Evolutionary conservation across 2,797 vertebrate genomes (phyloP).

Genomic region (Danio choprae): DNA sequence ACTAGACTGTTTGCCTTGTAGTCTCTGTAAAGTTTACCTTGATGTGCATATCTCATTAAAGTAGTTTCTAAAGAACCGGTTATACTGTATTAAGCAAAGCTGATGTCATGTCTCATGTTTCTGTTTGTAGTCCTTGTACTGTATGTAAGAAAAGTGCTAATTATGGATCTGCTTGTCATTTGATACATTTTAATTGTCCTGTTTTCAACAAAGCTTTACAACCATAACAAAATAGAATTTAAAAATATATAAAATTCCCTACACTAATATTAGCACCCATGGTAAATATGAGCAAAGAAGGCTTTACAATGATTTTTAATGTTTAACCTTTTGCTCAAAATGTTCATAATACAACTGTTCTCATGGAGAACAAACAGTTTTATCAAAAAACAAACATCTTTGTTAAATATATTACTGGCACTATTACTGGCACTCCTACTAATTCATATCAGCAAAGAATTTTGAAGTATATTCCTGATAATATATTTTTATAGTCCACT

Average conservation of each 20-base stretch:
- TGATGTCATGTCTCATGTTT: background rate
- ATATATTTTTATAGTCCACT: too few relatives aligned
- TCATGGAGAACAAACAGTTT: too few relatives aligned
- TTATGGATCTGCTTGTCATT: background rate
- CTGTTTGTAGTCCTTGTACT: background rate
- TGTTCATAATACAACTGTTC: too few relatives aligned
- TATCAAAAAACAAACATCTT: too few relatives aligned
- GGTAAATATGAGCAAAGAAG: too few relatives aligned
- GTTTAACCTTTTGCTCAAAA: too few relatives aligned
- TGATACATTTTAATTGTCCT: background rate
- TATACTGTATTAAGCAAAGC: background rate
- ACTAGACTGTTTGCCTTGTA: background rate
- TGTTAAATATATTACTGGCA: too few relatives aligned
- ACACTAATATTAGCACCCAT: too few relatives aligned
- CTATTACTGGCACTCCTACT: too few relatives aligned
- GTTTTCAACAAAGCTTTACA: background rate
- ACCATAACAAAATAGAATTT: background rate
- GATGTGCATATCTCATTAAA: background rate
- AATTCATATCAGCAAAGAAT: too few relatives aligned
- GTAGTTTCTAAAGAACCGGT: background rate
- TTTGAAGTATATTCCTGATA: too few relatives aligned
- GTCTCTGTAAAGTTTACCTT: background rate
- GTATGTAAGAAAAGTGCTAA: background rate
- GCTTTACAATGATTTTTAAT: too few relatives aligned
- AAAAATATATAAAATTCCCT: background rate